A percentile compares a stretch with the other conserved stretches of the same genome.
Evolutionary conservation across 2,113 vertebrate species (phyloP).

Genomic region (Globicephala melas): DNA sequence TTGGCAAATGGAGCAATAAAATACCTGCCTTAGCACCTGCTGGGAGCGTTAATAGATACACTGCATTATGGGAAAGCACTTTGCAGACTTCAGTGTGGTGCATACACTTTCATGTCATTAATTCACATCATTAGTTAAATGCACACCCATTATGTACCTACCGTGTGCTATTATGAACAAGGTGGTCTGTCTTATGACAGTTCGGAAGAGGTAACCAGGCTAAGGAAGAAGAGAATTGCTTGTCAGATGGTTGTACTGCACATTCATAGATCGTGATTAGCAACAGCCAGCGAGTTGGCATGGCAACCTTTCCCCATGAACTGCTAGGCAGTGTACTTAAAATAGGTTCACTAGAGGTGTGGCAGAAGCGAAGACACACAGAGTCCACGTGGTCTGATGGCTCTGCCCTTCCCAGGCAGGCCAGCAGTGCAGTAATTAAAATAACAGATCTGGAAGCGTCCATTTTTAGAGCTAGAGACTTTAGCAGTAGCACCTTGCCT

Average conservation of each 20-base stretch:
- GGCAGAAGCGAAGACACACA: fast-evolving
- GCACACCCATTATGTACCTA: background rate
- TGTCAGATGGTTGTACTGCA: conserved; percentile 72
- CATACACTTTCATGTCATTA: fast-evolving
- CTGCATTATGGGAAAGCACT: fast-evolving
- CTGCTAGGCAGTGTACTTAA: conserved; percentile 69
- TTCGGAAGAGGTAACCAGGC: background rate
- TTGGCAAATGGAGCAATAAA: background rate
- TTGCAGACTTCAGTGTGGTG: too few relatives aligned
- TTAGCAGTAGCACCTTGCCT: fast-evolving
- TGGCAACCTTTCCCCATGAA: conserved; percentile 79
- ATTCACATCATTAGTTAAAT: too few relatives aligned
- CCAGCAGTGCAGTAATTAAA: background rate
- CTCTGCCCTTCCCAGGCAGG: background rate
- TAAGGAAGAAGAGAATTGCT: conserved; percentile 38
- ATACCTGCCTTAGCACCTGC: too few relatives aligned
- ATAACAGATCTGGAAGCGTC: background rate
- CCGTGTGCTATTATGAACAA: background rate
- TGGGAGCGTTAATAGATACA: fast-evolving
- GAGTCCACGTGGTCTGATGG: fast-evolving
- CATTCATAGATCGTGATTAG: conserved; percentile 75
- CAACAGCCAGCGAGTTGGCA: conserved; percentile 77
- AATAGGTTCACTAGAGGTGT: conserved; percentile 65
- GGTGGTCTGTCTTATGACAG: background rate
- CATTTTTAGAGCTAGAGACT: background rate